Evolutionary conservation across 1,140 invertebrate genomes (phyloP).

Genomic region (Coptotermes formosanus): DNA sequence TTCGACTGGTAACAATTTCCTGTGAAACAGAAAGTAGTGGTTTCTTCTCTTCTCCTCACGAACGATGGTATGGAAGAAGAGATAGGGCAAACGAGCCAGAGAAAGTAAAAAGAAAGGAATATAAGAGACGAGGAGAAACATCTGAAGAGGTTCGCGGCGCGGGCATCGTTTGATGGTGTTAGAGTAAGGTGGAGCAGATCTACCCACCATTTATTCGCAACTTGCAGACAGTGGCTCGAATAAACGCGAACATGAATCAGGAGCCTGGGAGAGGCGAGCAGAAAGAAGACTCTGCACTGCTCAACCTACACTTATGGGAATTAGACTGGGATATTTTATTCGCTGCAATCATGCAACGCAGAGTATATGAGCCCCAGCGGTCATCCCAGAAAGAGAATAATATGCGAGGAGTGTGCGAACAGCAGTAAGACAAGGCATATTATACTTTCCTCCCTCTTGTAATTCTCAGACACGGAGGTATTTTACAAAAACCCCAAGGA

Average conservation of each 20-base stretch:
- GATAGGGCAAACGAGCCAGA: background rate
- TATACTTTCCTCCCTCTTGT: background rate
- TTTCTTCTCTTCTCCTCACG: background rate
- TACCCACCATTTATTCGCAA: slow-evolving; percentile 1
- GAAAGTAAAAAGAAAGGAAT: background rate
- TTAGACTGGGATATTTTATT: background rate
- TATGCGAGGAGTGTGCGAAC: background rate
- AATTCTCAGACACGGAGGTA: background rate
- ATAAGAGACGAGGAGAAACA: background rate
- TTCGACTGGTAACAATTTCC: background rate
- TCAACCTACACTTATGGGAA: background rate
- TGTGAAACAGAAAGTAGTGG: background rate
- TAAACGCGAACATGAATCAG: background rate
- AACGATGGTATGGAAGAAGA: background rate
- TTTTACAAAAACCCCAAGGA: background rate
- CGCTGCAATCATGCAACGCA: background rate
- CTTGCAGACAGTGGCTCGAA: slow-evolving; percentile 16
- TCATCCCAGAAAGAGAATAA: background rate
- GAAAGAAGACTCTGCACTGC: background rate
- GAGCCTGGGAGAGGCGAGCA: background rate
- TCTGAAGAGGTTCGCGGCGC: background rate
- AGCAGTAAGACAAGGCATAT: background rate
- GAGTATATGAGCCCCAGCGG: background rate
- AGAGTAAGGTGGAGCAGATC: background rate
- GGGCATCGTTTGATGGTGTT: background rate